These are phyloP conservation scores for Steinernema scapterisci DNA, from an alignment of 2,888 invertebrate genomes.

Conservation along the genomic window DNA sequence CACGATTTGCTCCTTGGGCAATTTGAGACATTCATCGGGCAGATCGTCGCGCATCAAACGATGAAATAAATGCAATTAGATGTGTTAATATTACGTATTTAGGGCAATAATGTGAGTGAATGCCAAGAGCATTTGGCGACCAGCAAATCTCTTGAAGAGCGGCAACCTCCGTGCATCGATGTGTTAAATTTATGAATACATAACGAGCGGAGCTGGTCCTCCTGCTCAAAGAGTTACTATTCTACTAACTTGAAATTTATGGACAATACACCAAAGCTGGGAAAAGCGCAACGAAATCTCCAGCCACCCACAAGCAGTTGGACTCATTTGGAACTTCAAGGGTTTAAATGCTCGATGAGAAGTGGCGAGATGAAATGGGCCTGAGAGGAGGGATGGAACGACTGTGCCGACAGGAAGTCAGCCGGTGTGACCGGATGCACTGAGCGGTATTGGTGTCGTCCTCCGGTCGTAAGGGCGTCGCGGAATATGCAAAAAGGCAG, in stretches of 20 bases:
- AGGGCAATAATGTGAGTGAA: background rate
- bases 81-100: background rate
- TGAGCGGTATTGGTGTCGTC: background rate
- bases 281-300: background rate
- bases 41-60: background rate
- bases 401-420: too few species aligned
- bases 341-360: background rate
- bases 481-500: conserved; percentile 15
- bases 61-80: conserved; percentile 4
- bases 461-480: background rate
- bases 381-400: background rate
- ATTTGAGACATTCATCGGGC: conserved; percentile 16
- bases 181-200: background rate
- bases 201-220: background rate
- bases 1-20: conserved; percentile 4
- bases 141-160: background rate
- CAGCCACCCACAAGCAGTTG: background rate
- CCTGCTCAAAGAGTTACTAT: background rate
- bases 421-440: background rate
- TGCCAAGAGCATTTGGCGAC: background rate
- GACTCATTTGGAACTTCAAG: background rate
- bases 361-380: background rate
- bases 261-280: background rate
- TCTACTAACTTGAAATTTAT: background rate
- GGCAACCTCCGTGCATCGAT: conserved; percentile 1